Conservation (phyloP, 2,113 vertebrate genomes). For the Grantiella picta region DNA sequence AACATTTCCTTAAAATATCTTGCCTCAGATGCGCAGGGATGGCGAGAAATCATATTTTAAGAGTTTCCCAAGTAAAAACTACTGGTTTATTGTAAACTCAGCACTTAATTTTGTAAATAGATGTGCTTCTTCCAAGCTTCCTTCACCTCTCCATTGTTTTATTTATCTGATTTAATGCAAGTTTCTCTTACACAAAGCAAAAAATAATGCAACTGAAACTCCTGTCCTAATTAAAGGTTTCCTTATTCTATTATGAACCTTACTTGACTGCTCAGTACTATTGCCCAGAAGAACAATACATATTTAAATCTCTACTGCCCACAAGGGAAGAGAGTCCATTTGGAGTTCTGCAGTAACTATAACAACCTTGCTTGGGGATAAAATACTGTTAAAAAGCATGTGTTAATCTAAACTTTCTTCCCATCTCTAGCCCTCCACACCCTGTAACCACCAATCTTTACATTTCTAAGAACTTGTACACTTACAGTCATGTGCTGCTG, state of each 20-base stretch:
- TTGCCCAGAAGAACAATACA: conserved; percentile 44
- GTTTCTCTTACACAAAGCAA: conserved; percentile 38
- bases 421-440: not conserved
- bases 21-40: not conserved
- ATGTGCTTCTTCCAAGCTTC: not conserved
- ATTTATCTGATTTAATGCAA: conserved; percentile 38
- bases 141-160: not conserved
- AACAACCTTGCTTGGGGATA: not conserved
- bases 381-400: not conserved
- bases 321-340: not conserved
- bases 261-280: conserved; percentile 25
- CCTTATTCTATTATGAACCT: conserved; percentile 44
- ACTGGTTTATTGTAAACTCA: not conserved
- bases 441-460: not conserved
- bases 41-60: not conserved
- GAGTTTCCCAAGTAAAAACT: conserved; percentile 2
- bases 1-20: not conserved
- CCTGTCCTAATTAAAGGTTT: conserved; percentile 50
- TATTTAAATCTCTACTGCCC: conserved; percentile 33
- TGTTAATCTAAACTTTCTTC: not conserved
- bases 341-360: not conserved
- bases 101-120: conserved; percentile 6
- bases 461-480: not conserved
- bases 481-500: not conserved
- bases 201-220: not conserved